Evolutionary conservation across 64 coral and sea anemone genomes (phyloP).

Genomic region (Stichodactyla helianthus): DNA sequence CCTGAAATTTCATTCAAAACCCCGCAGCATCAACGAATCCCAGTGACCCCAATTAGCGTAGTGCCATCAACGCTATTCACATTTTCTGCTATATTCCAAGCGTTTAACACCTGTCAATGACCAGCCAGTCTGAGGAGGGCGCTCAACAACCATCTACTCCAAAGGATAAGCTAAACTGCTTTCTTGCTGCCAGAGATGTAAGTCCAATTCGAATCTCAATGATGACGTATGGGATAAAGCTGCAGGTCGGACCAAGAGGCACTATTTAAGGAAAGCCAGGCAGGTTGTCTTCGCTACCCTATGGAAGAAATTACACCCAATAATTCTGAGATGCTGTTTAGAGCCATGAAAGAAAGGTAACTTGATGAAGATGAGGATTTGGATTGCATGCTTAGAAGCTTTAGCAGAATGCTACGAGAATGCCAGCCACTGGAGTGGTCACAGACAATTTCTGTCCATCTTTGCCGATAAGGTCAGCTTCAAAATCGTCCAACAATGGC

Average conservation of each 20-base stretch:
- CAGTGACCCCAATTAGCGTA: constrained; percentile 40
- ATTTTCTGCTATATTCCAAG: constrained; percentile 37
- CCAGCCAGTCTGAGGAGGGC: not conserved
- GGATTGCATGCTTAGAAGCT: too few relatives aligned
- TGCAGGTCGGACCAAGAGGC: constrained; percentile 44
- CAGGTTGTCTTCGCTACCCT: too few relatives aligned
- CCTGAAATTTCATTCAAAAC: constrained; percentile 30
- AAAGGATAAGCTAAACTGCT: constrained; percentile 49
- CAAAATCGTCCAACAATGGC: too few relatives aligned
- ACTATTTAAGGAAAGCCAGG: too few relatives aligned
- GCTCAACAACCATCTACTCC: constrained; percentile 30
- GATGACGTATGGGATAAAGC: constrained; percentile 48
- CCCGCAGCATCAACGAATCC: not conserved
- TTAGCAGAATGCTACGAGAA: too few relatives aligned
- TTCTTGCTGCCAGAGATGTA: constrained; percentile 65
- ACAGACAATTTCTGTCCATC: too few relatives aligned
- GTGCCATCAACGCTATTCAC: constrained; percentile 34
- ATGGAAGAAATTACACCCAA: too few relatives aligned
- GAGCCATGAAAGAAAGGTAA: too few relatives aligned
- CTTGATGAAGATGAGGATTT: too few relatives aligned
- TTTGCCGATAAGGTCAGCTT: too few relatives aligned
- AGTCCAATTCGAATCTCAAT: constrained; percentile 53
- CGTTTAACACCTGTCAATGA: constrained; percentile 43
- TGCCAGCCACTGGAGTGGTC: too few relatives aligned
- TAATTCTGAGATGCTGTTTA: too few relatives aligned